Evolutionary conservation across 1,140 invertebrate genomes (phyloP).

Genomic region (Papilio polytes): DNA sequence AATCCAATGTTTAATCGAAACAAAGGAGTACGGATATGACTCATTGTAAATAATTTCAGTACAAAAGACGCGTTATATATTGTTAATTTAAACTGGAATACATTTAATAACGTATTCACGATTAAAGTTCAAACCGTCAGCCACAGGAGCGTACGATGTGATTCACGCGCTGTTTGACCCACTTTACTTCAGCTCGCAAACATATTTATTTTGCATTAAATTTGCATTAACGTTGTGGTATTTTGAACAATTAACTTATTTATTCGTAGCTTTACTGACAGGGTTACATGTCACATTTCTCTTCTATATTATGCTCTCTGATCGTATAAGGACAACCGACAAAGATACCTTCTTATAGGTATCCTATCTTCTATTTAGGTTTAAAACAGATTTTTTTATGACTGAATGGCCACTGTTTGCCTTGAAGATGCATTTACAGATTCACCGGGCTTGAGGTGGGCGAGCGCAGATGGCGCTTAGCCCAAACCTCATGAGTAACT

Average conservation of each 20-base stretch:
- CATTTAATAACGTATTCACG: neutral
- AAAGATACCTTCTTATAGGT: no score
- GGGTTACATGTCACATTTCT: neutral
- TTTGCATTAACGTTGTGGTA: neutral
- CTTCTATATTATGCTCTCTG: neutral
- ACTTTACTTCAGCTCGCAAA: conserved; percentile 4
- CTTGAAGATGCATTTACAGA: no score
- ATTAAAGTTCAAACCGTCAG: conserved; percentile 11
- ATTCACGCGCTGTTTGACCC: conserved; percentile 9
- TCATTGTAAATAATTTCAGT: neutral
- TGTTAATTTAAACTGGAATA: conserved; percentile 15
- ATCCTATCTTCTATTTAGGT: no score
- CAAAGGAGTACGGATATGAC: conserved; percentile 5
- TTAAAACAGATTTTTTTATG: no score
- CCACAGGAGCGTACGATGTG: neutral
- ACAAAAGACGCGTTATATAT: conserved; percentile 8
- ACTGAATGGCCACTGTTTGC: no score
- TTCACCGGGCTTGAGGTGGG: no score
- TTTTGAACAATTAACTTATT: conserved; percentile 17
- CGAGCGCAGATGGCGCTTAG: no score
- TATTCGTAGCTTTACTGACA: neutral
- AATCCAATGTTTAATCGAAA: neutral
- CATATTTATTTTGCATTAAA: conserved; percentile 21
- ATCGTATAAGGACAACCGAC: no score
- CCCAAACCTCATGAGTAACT: no score